These are phyloP conservation scores for Sarcophaga peregrina DNA, from an alignment of 1,140 invertebrate genomes.

Conservation along the genomic window DNA sequence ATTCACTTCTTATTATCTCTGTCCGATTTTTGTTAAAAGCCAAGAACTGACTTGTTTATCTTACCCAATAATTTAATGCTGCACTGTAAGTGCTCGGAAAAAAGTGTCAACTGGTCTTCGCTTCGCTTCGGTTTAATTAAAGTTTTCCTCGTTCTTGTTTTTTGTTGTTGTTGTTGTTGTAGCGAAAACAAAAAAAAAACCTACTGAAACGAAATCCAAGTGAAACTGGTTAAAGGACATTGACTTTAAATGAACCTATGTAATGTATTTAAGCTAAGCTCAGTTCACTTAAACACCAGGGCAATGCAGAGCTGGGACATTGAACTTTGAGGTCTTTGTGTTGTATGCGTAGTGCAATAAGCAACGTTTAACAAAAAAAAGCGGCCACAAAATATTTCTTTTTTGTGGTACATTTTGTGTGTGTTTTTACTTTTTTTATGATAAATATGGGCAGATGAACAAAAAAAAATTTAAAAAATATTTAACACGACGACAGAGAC, in stretches of 20 bases:
- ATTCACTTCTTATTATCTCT: too few species aligned
- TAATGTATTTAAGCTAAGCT: neutral
- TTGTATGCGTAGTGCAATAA: neutral
- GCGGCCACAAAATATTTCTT: too few species aligned
- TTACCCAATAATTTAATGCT: too few species aligned
- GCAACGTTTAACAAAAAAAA: too few species aligned
- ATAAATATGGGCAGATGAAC: too few species aligned
- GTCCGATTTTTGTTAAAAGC: too few species aligned
- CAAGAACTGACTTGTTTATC: too few species aligned
- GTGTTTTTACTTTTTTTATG: too few species aligned
- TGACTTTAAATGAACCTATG: conserved; percentile 11
- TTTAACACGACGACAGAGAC: conserved; percentile 20
- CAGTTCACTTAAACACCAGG: neutral
- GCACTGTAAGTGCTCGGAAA: neutral
- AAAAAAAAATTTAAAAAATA: too few species aligned
- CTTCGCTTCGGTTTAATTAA: conserved; percentile 1
- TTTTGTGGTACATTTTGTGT: too few species aligned
- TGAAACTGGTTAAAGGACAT: conserved; percentile 13
- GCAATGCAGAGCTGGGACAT: neutral
- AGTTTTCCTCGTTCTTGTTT: neutral
- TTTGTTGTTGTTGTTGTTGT: neutral
- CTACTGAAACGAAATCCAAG: neutral
- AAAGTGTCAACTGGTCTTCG: neutral
- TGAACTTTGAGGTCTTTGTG: neutral
- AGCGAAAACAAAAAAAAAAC: neutral